Evolutionary conservation across 2,888 invertebrate genomes (phyloP).

Genomic region (Elysia crispata): DNA sequence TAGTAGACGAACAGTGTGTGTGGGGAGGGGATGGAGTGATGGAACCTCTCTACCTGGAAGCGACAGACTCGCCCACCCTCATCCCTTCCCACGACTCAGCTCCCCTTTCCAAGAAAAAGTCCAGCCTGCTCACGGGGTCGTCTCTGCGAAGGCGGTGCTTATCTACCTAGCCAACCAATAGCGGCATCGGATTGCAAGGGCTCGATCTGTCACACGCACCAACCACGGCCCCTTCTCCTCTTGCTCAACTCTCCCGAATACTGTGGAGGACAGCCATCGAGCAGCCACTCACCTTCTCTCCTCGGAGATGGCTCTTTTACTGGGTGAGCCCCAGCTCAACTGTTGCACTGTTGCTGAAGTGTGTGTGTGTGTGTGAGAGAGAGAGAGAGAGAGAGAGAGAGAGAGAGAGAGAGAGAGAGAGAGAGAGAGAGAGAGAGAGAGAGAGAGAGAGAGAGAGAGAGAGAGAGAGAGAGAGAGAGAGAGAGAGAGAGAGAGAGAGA

Average conservation of each 20-base stretch:
- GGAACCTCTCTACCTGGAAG: too few species aligned
- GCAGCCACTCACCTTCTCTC: too few species aligned
- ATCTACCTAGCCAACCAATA: neutral
- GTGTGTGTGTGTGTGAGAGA: neutral
- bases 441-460: neutral
- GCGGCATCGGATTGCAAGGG: too few species aligned
- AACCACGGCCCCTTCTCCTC: neutral
- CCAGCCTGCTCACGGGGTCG: too few species aligned
- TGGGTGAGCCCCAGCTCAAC: neutral
- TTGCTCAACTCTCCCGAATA: neutral
- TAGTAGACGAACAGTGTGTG: conserved; percentile 21
- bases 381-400: neutral
- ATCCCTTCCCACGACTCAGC: too few species aligned
- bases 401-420: neutral
- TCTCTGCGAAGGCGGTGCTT: neutral
- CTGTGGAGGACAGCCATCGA: too few species aligned
- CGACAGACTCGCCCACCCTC: too few species aligned
- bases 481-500: neutral
- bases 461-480: neutral
- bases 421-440: neutral
- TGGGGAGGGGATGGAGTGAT: neutral
- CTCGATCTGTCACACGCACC: conserved; percentile 18
- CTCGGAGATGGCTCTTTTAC: too few species aligned
- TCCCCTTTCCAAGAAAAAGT: too few species aligned
- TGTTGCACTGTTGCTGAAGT: neutral